Evolutionary conservation across 2,888 invertebrate species (phyloP).

Genomic region (Ennomos erosarius): DNA sequence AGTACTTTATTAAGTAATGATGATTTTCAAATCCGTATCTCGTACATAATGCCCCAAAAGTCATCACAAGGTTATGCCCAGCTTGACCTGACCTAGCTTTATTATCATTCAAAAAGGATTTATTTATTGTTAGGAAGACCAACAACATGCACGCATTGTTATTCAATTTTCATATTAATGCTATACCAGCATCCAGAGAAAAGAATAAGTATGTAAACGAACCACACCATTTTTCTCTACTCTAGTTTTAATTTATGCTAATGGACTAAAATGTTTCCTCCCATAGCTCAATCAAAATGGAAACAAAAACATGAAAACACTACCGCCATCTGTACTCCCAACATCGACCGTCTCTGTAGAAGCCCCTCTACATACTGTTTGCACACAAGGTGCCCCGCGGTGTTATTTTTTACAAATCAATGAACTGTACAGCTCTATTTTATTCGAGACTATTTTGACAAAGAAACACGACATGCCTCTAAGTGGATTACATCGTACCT

Average conservation of each 20-base stretch:
- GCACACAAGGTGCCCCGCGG: slow-evolving; percentile 78
- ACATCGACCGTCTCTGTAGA: slow-evolving; percentile 26
- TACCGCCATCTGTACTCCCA: slow-evolving; percentile 60
- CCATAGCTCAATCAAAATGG: slow-evolving; percentile 12
- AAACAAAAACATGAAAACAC: slow-evolving; percentile 23
- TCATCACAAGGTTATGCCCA: no score
- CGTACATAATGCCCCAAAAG: no score
- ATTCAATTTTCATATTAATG: no score
- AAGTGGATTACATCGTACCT: slow-evolving; percentile 79
- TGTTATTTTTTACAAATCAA: slow-evolving; percentile 78
- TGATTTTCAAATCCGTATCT: no score
- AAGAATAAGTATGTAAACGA: no score
- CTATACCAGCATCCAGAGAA: no score
- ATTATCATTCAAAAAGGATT: no score
- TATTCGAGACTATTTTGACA: slow-evolving; percentile 63
- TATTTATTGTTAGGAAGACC: no score
- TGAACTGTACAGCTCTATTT: slow-evolving; percentile 62
- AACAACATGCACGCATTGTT: no score
- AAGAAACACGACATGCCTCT: slow-evolving; percentile 78
- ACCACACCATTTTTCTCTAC: not conserved
- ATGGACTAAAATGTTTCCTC: slow-evolving; percentile 1
- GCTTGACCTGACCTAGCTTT: no score
- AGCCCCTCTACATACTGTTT: slow-evolving; percentile 60
- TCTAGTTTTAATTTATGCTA: slow-evolving; percentile 1
- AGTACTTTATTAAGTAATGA: no score